Evolutionary conservation across 2,888 invertebrate species (phyloP), one percentile per base, ranked within the genome.

Genomic region (Latheticus oryzae): DNA sequence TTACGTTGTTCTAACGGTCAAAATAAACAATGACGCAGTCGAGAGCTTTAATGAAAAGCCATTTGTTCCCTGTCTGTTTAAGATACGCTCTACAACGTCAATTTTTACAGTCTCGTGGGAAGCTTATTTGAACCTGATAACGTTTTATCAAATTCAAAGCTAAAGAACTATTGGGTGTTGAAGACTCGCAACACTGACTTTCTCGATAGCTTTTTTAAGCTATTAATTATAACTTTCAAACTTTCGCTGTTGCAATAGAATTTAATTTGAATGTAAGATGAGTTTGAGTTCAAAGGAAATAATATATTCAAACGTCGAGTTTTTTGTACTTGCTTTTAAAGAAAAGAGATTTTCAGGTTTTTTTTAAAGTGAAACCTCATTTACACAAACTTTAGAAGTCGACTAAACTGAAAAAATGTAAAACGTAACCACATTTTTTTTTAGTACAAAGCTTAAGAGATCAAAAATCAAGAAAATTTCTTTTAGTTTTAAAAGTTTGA

Each of bases 1-100:
- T 54, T 54, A 54, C 53, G 53, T 54, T 54, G 53, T 54, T 54
- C 53, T 45, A 35, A 50, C 52, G 55, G 55, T 38, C 50, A 57
- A 53, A 60, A 60, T 60, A 53, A 60, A 60, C 55, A 57, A 48
- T 53, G 53, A 40, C 37, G 59, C 42, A 53, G 57, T 54, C 32
- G 45, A 58, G 54, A 32, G 51, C 51, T 52, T 55, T 61, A 61
- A 61, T 61, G 61, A 61, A 61, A 61, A 61, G 55, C 61, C 61
- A 61, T 61, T 61, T 58, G 58, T 61, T 61, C 47, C 21, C 38
- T 48, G 55, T 55, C 55, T 55, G 42, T 47, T 55, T 47, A 55
- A 55, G 55, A 55, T 55, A 55, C 55, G 47, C 40, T 55, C n/a
- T 37, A 45, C 45, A 54, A 16, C 54, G 54, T 54, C 54, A 54